Conservation (phyloP, 2,113 vertebrate species). For the Jaculus jaculus region DNA sequence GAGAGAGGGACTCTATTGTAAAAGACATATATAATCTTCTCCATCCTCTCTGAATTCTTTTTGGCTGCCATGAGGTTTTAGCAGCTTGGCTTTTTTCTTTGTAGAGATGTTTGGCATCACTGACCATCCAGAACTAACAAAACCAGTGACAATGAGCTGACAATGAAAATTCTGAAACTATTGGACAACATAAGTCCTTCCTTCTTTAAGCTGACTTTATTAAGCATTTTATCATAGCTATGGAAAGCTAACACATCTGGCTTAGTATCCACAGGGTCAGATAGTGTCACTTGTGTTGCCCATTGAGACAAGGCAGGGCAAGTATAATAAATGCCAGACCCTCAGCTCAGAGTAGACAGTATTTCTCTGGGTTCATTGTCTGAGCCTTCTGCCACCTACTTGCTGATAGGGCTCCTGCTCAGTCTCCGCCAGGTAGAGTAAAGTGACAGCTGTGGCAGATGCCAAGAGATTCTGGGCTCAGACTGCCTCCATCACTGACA, state of each 20-base stretch:
- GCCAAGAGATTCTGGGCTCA: background rate
- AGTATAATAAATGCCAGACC: background rate
- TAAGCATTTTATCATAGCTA: background rate
- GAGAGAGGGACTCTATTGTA: no score
- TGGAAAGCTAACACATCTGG: no score
- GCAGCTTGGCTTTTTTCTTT: background rate
- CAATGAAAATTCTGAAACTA: background rate
- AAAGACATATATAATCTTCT: background rate
- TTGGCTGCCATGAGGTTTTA: no score
- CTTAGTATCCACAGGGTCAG: background rate
- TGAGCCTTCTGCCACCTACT: background rate
- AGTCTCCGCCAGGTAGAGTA: background rate
- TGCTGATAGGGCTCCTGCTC: background rate
- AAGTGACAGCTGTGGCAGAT: background rate
- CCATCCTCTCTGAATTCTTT: background rate
- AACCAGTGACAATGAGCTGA: background rate
- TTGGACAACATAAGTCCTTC: background rate
- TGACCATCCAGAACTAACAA: background rate
- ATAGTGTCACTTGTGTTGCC: background rate
- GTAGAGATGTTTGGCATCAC: no score
- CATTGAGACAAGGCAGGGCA: no score
- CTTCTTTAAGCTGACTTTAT: background rate
- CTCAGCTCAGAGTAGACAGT: background rate
- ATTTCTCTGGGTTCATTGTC: background rate
- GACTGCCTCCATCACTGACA: background rate